Evolutionary conservation across 2,113 vertebrate genomes (phyloP).

Genomic region (Ameiurus melas): DNA sequence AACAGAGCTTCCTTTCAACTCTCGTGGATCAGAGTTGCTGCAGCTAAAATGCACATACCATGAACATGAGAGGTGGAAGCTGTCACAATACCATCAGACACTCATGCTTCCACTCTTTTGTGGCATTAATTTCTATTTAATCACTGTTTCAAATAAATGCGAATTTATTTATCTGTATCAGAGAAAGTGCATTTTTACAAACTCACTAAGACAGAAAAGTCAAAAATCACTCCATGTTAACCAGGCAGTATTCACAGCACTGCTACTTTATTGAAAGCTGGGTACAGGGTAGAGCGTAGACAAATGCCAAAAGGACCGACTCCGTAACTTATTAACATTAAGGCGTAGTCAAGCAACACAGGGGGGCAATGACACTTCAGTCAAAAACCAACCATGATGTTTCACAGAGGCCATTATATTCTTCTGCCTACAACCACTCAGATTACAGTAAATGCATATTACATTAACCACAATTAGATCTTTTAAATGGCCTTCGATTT

Average conservation of each 20-base stretch:
- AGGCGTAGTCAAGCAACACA: conserved; percentile 23
- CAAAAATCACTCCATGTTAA: conserved; percentile 14
- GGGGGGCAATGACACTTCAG: neutral
- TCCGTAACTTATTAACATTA: conserved; percentile 22
- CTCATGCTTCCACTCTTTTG: neutral
- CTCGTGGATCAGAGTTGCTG: neutral
- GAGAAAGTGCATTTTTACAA: neutral
- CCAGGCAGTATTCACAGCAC: conserved; percentile 35
- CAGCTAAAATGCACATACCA: conserved; percentile 20
- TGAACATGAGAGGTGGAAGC: conserved; percentile 2
- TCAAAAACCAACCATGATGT: conserved; percentile 28
- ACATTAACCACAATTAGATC: neutral
- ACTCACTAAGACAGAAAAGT: neutral
- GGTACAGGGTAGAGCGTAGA: conserved; percentile 13
- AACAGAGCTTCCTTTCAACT: conserved; percentile 54
- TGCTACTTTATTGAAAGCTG: conserved; percentile 51
- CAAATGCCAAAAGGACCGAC: conserved; percentile 1
- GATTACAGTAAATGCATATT: conserved; percentile 7
- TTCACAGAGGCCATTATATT: conserved; percentile 10
- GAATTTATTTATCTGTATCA: neutral
- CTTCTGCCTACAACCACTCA: neutral
- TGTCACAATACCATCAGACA: neutral
- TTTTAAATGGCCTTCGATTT: neutral
- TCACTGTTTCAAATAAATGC: neutral
- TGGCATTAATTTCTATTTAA: neutral